These are phyloP conservation scores for Gopherus evgoodei DNA, from an alignment of 2,113 vertebrate species.

Conservation along the genomic window DNA sequence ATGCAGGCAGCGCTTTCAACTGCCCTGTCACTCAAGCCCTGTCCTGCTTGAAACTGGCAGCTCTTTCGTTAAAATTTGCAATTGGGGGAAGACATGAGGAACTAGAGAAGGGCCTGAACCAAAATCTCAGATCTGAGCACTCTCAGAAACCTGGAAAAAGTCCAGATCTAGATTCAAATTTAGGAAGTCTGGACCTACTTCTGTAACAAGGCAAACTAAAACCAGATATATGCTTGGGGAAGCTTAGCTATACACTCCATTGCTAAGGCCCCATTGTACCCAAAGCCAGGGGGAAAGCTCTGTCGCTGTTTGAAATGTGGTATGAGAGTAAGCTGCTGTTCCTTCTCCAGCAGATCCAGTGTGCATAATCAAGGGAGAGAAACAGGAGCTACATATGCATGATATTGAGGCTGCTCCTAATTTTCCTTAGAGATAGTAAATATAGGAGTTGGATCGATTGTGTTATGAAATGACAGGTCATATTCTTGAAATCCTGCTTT, in stretches of 20 bases:
- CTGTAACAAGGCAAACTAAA: neutral
- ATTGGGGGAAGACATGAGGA: neutral
- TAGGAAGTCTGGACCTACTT: neutral
- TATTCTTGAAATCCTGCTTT: neutral
- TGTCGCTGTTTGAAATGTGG: fast-evolving
- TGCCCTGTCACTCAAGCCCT: neutral
- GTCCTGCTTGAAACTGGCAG: neutral
- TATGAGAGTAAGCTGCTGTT: neutral
- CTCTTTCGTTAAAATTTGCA: neutral
- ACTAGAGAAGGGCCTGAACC: neutral
- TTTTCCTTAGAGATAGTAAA: neutral
- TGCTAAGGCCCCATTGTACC: neutral
- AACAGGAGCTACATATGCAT: fast-evolving
- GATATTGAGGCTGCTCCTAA: neutral
- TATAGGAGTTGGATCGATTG: fast-evolving
- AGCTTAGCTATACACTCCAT: neutral
- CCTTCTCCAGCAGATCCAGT: neutral
- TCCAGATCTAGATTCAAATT: neutral
- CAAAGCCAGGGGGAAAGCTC: neutral
- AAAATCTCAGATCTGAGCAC: neutral
- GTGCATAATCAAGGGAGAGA: fast-evolving
- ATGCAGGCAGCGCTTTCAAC: fast-evolving
- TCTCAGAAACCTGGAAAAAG: neutral
- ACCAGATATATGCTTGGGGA: neutral
- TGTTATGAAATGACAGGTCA: neutral